Percentiles rank a stretch among this genome's conserved stretches.
Evolutionary conservation across 2,113 vertebrate genomes (phyloP).

Genomic region (Gymnorhina tibicen): DNA sequence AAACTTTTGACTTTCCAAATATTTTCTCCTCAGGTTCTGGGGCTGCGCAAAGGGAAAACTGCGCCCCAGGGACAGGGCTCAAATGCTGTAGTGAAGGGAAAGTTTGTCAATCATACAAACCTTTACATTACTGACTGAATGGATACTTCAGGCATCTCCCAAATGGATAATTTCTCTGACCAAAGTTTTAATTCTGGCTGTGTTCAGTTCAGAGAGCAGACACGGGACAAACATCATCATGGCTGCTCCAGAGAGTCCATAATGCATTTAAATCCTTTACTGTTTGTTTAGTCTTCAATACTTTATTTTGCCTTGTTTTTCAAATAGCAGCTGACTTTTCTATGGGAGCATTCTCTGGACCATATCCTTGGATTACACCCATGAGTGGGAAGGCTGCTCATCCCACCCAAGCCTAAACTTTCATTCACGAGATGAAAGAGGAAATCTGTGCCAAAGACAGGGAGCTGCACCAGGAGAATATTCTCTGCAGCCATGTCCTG

Average conservation of each 20-base stretch:
- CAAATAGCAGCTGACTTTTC: background rate
- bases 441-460: background rate
- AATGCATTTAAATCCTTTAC: background rate
- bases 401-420: background rate
- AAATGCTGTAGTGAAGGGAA: background rate
- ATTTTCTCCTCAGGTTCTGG: background rate
- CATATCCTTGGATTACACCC: background rate
- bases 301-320: background rate
- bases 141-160: background rate
- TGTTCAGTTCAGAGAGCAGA: background rate
- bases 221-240: rapidly evolving
- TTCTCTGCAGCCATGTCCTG: background rate
- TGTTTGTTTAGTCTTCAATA: background rate
- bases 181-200: background rate
- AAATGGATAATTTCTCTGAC: background rate
- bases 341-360: background rate
- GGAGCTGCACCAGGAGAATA: background rate
- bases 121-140: background rate
- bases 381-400: background rate
- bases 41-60: background rate
- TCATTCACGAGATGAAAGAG: rapidly evolving
- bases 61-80: background rate
- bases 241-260: background rate
- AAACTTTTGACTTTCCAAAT: background rate
- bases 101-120: background rate